A percentile compares a stretch with the other conserved stretches of the same genome.
Conservation (phyloP, 2,888 invertebrate species). For the Lathronympha strigana region DNA sequence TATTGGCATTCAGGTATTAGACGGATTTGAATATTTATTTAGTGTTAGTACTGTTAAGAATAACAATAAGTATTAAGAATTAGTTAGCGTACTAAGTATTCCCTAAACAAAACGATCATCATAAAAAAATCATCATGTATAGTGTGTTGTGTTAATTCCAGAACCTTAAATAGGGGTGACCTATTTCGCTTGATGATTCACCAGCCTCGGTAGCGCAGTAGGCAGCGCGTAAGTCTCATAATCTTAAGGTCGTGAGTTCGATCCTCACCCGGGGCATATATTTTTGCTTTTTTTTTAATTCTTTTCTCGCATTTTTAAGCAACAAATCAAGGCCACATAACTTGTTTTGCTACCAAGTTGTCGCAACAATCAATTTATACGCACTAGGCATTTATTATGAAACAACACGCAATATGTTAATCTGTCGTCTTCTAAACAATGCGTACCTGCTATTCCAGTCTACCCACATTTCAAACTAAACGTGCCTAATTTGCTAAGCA, state of each 20-base stretch:
- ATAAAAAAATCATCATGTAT: too few relatives aligned
- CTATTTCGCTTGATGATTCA: constrained; percentile 43
- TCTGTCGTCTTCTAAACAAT: constrained; percentile 64
- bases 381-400: constrained; percentile 46
- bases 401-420: constrained; percentile 62
- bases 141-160: not conserved
- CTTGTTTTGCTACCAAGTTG: constrained; percentile 38
- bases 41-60: not conserved
- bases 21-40: constrained; percentile 8
- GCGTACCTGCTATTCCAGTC: constrained; percentile 55
- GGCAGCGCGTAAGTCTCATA: constrained; percentile 96
- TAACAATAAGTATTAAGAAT: too few relatives aligned
- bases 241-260: constrained; percentile 98
- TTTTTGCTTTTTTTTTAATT: constrained; percentile 55
- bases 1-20: constrained; percentile 31
- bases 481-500: constrained; percentile 59
- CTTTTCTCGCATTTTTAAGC: not conserved
- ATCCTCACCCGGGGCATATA: constrained; percentile 94
- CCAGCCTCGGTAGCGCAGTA: constrained; percentile 92
- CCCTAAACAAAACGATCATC: too few relatives aligned
- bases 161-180: constrained; percentile 35
- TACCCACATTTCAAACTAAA: constrained; percentile 57
- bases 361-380: constrained; percentile 50
- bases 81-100: too few relatives aligned
- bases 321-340: constrained; percentile 16